Evolutionary conservation across 2,888 invertebrate genomes (phyloP), one percentile per base, ranked within the genome.

Genomic region (Cantharis lateralis): DNA sequence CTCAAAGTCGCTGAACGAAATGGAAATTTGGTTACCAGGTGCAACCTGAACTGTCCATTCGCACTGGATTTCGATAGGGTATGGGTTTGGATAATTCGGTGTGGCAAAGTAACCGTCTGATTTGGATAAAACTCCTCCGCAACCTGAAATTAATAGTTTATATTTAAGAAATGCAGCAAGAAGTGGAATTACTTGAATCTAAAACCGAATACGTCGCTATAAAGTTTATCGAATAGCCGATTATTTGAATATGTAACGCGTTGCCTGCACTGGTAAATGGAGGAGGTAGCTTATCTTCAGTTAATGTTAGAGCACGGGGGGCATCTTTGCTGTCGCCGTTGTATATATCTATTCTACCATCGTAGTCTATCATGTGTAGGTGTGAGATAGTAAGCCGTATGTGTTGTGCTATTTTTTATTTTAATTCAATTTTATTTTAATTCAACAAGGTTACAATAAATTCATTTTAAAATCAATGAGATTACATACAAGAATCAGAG

Each of bases 41-140:
- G 93, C 90, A 15, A 92, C 91, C 13, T 85, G 84, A n/a, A 97
- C 88, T 0, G 87, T 88, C 96, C 96, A 97, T 68, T 92, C 89
- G 85, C 97, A 97, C 82, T 95, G 92, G 0, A 90, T 88, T 81
- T 92, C 91, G 1, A 89, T 84, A 0, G 95, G 93, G 89, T 96
- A 96, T 77, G 88, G 91, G 70, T 90, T 89, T 0, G 95, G 95
- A 86, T 93, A 96, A 11, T 90, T 90, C 0, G 95, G 95, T 3
- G 93, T 91, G 0, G 92, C 89, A 80, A 96, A 92, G 3, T 89
- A 89, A 0, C 96, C 96, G 28, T 88, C 86, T 20, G 90, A 84
- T 0, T 93, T 88, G 0, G 87, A 89, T 68, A 93, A 90, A 1
- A 87, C 87, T 3, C 94, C 95, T 18, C 96, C 95, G 87, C 96